Conservation (phyloP, 2,113 vertebrate genomes). For the Chelonoidis abingdonii region DNA sequence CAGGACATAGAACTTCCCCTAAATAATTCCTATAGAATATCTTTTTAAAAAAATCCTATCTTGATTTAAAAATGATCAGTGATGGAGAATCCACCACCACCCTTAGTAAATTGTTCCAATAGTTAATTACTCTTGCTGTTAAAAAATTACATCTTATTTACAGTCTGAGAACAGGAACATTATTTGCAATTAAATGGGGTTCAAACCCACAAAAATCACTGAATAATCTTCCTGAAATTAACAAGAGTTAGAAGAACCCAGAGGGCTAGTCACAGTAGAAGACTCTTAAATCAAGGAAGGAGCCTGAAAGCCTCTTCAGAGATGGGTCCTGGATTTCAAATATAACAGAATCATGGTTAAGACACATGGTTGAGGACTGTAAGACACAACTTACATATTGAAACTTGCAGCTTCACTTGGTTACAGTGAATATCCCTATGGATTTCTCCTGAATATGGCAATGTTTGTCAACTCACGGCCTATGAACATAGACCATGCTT, state of each 20-base stretch:
- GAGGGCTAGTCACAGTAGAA: background rate
- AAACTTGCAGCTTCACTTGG: background rate
- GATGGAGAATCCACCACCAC: background rate
- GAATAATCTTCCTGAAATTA: background rate
- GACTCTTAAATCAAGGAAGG: background rate
- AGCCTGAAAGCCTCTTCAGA: background rate
- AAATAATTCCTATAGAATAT: background rate
- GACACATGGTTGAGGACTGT: background rate
- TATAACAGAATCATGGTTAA: background rate
- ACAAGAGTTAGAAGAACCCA: background rate
- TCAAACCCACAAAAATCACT: background rate
- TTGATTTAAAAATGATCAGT: background rate
- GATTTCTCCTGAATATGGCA: background rate
- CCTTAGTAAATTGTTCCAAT: background rate
- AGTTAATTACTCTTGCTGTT: background rate
- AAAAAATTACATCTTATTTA: background rate
- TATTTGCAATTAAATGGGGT: background rate
- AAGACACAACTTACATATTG: background rate
- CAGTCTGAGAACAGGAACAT: background rate
- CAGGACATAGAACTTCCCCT: background rate
- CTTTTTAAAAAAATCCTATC: background rate
- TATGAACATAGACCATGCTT: background rate
- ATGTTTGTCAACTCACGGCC: background rate
- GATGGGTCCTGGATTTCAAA: background rate
- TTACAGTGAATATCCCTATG: background rate